Evolutionary conservation across 2,797 vertebrate species (phyloP).

Genomic region (Protonibea diacanthus): DNA sequence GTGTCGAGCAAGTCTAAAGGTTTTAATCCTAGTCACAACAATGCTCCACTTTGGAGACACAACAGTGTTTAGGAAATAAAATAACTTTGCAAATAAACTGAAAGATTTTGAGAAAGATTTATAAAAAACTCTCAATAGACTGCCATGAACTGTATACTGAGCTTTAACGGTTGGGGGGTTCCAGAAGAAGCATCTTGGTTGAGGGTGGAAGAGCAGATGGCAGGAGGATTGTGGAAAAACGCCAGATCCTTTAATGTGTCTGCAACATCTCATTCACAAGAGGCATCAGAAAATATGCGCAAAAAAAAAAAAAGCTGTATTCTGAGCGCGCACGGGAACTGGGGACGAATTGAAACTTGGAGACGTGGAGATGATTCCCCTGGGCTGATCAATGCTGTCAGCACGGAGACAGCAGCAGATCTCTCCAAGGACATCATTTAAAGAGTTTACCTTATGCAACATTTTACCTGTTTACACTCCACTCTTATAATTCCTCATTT

Average conservation of each 20-base stretch:
- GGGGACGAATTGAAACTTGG: constrained; percentile 65
- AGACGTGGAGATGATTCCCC: constrained; percentile 28
- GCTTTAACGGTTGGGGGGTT: constrained; percentile 35
- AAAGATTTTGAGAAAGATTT: constrained; percentile 23
- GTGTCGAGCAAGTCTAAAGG: not conserved
- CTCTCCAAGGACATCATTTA: not conserved
- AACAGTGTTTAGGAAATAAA: constrained; percentile 7
- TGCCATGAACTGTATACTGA: constrained; percentile 39
- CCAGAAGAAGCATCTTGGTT: constrained; percentile 62
- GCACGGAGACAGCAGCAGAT: not conserved
- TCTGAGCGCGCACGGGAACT: constrained; percentile 40
- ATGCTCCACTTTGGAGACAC: not conserved
- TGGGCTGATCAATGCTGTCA: constrained; percentile 20
- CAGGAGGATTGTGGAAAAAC: constrained; percentile 58
- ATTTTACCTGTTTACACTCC: not conserved
- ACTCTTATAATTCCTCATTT: not conserved
- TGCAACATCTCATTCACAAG: constrained; percentile 55
- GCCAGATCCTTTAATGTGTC: constrained; percentile 68
- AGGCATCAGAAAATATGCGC: constrained; percentile 60
- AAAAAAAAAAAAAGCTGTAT: constrained; percentile 56
- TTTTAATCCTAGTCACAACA: not conserved
- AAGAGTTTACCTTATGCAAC: not conserved
- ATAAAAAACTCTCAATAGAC: constrained; percentile 11
- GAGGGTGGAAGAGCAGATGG: constrained; percentile 67
- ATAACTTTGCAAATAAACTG: constrained; percentile 25